Evolutionary conservation across 2,113 vertebrate genomes (phyloP).

Genomic region (Strix aluco): DNA sequence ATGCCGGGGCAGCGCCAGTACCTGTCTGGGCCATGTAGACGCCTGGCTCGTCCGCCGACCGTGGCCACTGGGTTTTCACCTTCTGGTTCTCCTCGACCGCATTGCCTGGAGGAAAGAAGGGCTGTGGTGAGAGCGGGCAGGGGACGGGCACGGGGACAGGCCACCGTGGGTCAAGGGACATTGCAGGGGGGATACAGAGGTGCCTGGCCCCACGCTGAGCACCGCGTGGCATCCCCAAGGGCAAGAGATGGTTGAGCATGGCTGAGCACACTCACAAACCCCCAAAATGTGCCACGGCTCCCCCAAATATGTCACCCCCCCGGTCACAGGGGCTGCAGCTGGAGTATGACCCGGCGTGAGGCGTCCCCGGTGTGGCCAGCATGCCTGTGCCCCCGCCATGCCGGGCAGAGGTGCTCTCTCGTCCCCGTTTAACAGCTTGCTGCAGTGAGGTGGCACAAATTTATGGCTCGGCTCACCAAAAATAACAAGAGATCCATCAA

Average conservation of each 20-base stretch:
- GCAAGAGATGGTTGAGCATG: background rate
- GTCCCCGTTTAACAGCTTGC: slow-evolving; percentile 63
- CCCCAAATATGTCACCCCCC: background rate
- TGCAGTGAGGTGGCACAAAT: slow-evolving; percentile 79
- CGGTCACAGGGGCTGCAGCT: background rate
- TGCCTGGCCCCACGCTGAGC: background rate
- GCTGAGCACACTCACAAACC: background rate
- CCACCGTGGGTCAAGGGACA: accelerated
- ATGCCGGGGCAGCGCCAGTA: slow-evolving; percentile 28
- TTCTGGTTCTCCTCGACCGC: slow-evolving; percentile 91
- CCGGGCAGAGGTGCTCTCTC: background rate
- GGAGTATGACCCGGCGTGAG: accelerated
- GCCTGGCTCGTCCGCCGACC: slow-evolving; percentile 95
- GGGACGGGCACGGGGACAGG: background rate
- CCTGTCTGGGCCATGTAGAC: slow-evolving; percentile 99
- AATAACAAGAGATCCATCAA: slow-evolving; percentile 85
- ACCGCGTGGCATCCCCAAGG: accelerated
- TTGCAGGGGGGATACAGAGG: too few relatives aligned
- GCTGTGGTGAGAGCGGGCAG: background rate
- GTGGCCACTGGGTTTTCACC: slow-evolving; percentile 96
- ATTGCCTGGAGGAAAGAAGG: slow-evolving; percentile 79
- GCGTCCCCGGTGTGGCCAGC: accelerated
- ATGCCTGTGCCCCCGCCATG: accelerated
- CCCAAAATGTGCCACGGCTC: accelerated
- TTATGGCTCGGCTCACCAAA: slow-evolving; percentile 81